Conservation (phyloP, 2,797 vertebrate genomes). For the Gymnopithys bicolor region DNA sequence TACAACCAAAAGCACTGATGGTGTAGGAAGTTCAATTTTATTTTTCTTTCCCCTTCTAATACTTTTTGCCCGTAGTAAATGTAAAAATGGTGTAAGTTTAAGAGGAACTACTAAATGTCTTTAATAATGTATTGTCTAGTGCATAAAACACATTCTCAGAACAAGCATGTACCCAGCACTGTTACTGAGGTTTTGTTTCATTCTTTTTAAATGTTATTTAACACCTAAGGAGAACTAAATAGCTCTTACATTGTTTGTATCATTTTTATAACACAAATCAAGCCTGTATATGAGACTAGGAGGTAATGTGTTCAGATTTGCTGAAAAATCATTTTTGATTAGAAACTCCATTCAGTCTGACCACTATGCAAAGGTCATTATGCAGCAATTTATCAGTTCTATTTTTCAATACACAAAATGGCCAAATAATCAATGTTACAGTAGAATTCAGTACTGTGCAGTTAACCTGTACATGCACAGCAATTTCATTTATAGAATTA, state of each 20-base stretch:
- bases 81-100: not conserved
- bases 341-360: not conserved
- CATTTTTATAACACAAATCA: not conserved
- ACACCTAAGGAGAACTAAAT: not conserved
- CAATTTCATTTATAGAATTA: not conserved
- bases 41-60: not conserved
- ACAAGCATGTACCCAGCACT: not conserved
- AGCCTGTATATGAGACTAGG: not conserved
- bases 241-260: not conserved
- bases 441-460: not conserved
- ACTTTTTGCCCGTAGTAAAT: not conserved
- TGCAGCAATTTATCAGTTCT: not conserved
- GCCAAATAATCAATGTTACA: not conserved
- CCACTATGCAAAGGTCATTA: not conserved
- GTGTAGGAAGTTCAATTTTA: not conserved
- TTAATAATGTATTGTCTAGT: not conserved
- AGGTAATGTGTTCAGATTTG: not conserved
- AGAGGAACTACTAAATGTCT: not conserved
- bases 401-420: not conserved
- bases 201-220: not conserved
- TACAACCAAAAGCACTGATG: not conserved
- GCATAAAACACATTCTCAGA: not conserved
- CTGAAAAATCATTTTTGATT: not conserved
- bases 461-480: not conserved
- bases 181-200: not conserved